Conservation (phyloP, 2,888 invertebrate species). For the Drosophila anomalata region DNA sequence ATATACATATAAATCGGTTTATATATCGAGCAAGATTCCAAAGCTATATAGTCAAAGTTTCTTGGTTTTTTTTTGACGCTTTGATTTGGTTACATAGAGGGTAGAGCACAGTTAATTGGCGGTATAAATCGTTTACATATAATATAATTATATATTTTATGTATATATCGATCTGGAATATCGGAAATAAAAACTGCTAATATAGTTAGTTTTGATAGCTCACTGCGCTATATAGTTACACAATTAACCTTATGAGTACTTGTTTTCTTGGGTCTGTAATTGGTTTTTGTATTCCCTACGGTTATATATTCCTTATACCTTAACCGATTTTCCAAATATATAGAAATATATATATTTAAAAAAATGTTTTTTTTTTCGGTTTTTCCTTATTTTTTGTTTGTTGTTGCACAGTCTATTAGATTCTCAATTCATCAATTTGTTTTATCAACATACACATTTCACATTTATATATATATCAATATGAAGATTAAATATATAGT, state of each 20-base stretch:
- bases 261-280: conserved; percentile 4
- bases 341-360: conserved; percentile 57
- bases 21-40: conserved; percentile 44
- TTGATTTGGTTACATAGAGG: conserved; percentile 26
- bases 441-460: conserved; percentile 74
- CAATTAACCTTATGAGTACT: conserved; percentile 46
- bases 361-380: conserved; percentile 46
- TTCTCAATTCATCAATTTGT: conserved; percentile 77
- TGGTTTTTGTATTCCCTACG: conserved; percentile 5
- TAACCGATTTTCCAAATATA: conserved; percentile 40
- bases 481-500: conserved; percentile 44
- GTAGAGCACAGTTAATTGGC: conserved; percentile 78
- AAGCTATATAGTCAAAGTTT: conserved; percentile 9
- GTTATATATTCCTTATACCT: conserved; percentile 7
- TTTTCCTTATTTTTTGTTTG: conserved; percentile 64
- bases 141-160: conserved; percentile 5
- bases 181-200: conserved; percentile 35
- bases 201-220: conserved; percentile 49
- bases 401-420: conserved; percentile 78
- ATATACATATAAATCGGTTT: conserved; percentile 53
- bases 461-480: conserved; percentile 41
- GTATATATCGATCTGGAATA: conserved; percentile 29
- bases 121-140: conserved; percentile 72
- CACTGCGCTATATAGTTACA: conserved; percentile 53
- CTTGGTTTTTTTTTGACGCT: conserved; percentile 9